Conservation (phyloP, 1,140 invertebrate species). For the Atta texana region DNA sequence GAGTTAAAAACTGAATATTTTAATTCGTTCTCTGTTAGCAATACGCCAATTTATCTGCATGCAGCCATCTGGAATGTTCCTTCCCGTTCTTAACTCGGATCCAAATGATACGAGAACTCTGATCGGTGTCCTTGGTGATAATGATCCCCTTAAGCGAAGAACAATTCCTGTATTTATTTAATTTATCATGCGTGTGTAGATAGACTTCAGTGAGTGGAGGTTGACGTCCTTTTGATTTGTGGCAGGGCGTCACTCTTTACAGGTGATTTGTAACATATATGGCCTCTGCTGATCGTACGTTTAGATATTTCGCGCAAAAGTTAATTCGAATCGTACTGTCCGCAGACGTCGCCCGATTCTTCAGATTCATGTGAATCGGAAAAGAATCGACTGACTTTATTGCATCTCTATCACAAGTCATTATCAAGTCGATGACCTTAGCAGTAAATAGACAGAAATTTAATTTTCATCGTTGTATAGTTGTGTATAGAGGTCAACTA, state of each 20-base stretch:
- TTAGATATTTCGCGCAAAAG: constrained; percentile 38
- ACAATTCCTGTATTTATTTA: constrained; percentile 70
- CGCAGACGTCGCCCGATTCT: constrained; percentile 56
- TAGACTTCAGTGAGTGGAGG: constrained; percentile 41
- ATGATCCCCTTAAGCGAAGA: constrained; percentile 46
- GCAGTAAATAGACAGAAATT: constrained; percentile 80
- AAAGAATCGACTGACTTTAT: constrained; percentile 74
- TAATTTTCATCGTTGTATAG: constrained; percentile 85
- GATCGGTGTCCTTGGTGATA: constrained; percentile 47
- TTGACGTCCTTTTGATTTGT: constrained; percentile 40
- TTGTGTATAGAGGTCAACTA: constrained; percentile 85
- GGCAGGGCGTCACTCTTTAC: constrained; percentile 25
- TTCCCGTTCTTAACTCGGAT: constrained; percentile 16
- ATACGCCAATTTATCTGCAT: constrained; percentile 32
- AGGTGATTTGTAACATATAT: constrained; percentile 58
- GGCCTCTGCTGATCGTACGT: constrained; percentile 60
- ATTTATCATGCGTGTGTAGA: constrained; percentile 66
- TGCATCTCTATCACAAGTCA: constrained; percentile 73
- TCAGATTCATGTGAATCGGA: constrained; percentile 46
- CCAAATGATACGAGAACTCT: constrained; percentile 4
- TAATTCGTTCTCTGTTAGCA: not conserved
- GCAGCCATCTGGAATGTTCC: constrained; percentile 18
- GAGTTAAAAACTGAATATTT: constrained; percentile 4
- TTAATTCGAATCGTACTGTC: constrained; percentile 54
- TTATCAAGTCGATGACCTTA: constrained; percentile 72